A percentile compares a stretch with the other conserved stretches of the same genome.
Conservation (phyloP, 1,140 invertebrate genomes). For the Anagrus nilaparvatae region DNA sequence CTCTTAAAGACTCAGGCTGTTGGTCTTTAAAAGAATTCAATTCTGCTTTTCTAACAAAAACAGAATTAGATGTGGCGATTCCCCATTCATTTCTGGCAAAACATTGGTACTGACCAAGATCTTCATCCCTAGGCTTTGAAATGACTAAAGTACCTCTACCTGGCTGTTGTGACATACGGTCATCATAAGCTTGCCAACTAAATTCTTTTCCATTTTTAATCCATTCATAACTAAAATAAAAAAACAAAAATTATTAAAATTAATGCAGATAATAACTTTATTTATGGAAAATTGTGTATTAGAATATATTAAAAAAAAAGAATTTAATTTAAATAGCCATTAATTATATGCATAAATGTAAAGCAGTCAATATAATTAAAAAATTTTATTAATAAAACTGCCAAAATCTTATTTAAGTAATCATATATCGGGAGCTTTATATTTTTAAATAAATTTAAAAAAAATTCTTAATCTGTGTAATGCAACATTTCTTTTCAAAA, state of each 20-base stretch:
- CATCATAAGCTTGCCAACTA: slow-evolving; percentile 82
- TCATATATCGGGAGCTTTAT: too few relatives aligned
- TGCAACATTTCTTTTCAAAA: too few relatives aligned
- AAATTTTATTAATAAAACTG: too few relatives aligned
- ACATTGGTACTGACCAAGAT: slow-evolving; percentile 95
- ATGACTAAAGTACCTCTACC: slow-evolving; percentile 87
- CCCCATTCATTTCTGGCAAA: slow-evolving; percentile 94
- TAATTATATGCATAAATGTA: too few relatives aligned
- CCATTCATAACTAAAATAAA: slow-evolving; percentile 72
- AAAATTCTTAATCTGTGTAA: too few relatives aligned
- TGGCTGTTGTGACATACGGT: slow-evolving; percentile 85
- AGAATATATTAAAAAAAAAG: background rate
- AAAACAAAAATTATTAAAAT: background rate
- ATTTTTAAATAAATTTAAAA: too few relatives aligned
- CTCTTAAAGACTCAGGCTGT: slow-evolving; percentile 48
- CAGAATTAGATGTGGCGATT: slow-evolving; percentile 85
- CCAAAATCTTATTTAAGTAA: too few relatives aligned
- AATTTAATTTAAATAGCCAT: background rate
- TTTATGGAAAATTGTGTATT: background rate
- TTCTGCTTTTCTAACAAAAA: slow-evolving; percentile 90
- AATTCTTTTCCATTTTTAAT: slow-evolving; percentile 91
- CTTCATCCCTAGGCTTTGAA: slow-evolving; percentile 77
- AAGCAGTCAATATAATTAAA: too few relatives aligned
- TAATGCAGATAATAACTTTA: background rate
- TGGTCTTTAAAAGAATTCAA: slow-evolving; percentile 84